phyloP scores from a whole-genome alignment of 2,888 invertebrate genomes.

The Coronaproctus castanopsis region DNA sequence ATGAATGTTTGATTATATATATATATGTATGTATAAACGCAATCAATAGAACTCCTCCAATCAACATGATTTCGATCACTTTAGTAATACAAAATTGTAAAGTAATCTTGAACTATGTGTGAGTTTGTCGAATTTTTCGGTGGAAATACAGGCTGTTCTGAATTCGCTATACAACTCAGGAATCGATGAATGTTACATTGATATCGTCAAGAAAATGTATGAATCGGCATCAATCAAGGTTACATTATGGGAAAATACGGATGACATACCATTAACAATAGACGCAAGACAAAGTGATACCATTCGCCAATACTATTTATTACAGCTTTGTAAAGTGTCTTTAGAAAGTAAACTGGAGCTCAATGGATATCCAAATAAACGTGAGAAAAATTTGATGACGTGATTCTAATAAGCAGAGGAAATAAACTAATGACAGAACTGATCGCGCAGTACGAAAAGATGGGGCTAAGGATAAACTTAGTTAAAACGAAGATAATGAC shows the following conservation, averaged over 20 bases:
- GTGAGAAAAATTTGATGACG: not conserved
- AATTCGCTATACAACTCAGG: not conserved
- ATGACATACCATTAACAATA: not conserved
- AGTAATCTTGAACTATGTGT: too few relatives aligned
- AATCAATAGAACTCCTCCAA: too few relatives aligned
- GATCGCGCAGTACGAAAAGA: not conserved
- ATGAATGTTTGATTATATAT: too few relatives aligned
- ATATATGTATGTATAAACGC: too few relatives aligned
- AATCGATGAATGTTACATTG: not conserved
- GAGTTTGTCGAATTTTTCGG: too few relatives aligned
- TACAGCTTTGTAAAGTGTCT: not conserved
- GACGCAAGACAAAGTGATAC: not conserved
- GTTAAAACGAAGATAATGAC: not conserved
- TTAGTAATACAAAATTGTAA: too few relatives aligned
- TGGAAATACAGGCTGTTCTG: not conserved
- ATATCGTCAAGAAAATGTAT: not conserved
- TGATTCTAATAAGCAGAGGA: not conserved
- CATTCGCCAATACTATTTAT: not conserved
- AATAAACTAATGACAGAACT: not conserved
- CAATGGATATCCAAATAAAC: not conserved
- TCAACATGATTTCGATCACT: too few relatives aligned
- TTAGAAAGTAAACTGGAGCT: not conserved
- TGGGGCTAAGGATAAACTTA: not conserved
- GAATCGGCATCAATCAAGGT: not conserved
- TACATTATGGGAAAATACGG: not conserved